A percentile compares a stretch with the other conserved stretches of the same genome.
phyloP scores from a whole-genome alignment of 1,140 invertebrate species.

The Halictus rubicundus region DNA sequence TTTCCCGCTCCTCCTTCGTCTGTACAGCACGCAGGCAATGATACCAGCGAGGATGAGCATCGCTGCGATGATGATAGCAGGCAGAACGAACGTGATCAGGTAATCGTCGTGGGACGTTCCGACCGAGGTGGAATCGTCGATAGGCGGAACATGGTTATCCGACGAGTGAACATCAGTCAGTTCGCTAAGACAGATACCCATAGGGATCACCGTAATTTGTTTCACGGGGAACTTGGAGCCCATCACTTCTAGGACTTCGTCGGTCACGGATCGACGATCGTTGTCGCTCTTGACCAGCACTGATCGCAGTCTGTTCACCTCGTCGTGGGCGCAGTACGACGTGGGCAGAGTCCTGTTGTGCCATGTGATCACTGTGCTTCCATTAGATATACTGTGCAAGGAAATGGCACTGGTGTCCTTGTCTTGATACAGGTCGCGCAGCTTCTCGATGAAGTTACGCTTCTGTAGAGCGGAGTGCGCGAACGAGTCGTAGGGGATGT shows the following conservation, averaged over 20 bases:
- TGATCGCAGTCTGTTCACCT: slow-evolving; percentile 86
- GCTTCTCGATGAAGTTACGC: slow-evolving; percentile 89
- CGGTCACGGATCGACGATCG: slow-evolving; percentile 83
- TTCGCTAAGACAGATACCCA: slow-evolving; percentile 86
- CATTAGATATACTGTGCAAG: slow-evolving; percentile 81
- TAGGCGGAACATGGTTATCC: slow-evolving; percentile 71
- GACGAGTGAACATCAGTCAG: slow-evolving; percentile 79
- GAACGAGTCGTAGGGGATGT: slow-evolving; percentile 87
- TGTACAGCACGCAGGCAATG: slow-evolving; percentile 93
- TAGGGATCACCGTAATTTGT: slow-evolving; percentile 86
- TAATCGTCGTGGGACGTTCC: slow-evolving; percentile 87
- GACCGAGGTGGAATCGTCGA: slow-evolving; percentile 80
- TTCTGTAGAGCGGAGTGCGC: slow-evolving; percentile 85
- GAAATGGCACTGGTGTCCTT: slow-evolving; percentile 86
- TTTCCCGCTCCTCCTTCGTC: slow-evolving; percentile 90
- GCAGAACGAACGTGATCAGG: slow-evolving; percentile 94
- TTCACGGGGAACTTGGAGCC: slow-evolving; percentile 89
- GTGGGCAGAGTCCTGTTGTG: slow-evolving; percentile 86
- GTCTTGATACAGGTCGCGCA: slow-evolving; percentile 88
- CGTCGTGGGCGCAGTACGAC: slow-evolving; percentile 87
- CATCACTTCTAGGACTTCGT: slow-evolving; percentile 87
- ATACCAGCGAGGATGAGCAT: slow-evolving; percentile 93
- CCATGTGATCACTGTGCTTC: slow-evolving; percentile 89
- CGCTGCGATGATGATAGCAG: slow-evolving; percentile 92
- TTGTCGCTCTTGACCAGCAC: slow-evolving; percentile 85